Evolutionary conservation across 2,797 vertebrate genomes (phyloP).

Genomic region (Pygocentrus nattereri): DNA sequence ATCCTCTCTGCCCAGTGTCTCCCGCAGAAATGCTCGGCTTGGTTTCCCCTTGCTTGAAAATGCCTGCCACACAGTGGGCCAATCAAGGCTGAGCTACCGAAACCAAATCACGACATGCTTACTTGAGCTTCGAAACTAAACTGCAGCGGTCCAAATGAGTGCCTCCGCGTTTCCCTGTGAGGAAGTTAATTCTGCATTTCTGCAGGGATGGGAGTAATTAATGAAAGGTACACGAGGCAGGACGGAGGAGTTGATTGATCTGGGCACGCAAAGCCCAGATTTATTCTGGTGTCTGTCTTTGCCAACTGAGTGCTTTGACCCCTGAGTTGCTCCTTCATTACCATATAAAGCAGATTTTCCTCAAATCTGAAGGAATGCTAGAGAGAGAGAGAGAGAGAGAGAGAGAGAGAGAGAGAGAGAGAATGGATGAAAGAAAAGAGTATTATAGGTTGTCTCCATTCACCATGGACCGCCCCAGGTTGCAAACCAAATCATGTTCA

Average conservation of each 20-base stretch:
- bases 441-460: conserved; percentile 40
- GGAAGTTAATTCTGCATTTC: background rate
- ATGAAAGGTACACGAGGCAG: conserved; percentile 39
- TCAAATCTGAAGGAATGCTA: conserved; percentile 49
- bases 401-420: conserved; percentile 14
- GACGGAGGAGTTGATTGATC: conserved; percentile 55
- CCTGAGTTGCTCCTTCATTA: conserved; percentile 61
- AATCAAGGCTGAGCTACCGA: background rate
- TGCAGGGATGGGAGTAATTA: conserved; percentile 34
- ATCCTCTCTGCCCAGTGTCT: conserved; percentile 35
- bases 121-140: conserved; percentile 46
- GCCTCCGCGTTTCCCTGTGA: background rate
- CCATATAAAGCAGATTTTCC: conserved; percentile 65
- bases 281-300: conserved; percentile 61
- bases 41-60: background rate
- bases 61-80: background rate
- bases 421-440: conserved; percentile 18
- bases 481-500: background rate
- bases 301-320: conserved; percentile 58
- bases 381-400: conserved; percentile 28
- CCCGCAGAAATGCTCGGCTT: background rate
- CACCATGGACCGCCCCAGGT: conserved; percentile 23
- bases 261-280: conserved; percentile 54
- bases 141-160: conserved; percentile 9
- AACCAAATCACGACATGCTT: conserved; percentile 20